These are phyloP conservation scores for Cranoglanis bouderius DNA, from an alignment of 2,113 vertebrate species.

Conservation along the genomic window DNA sequence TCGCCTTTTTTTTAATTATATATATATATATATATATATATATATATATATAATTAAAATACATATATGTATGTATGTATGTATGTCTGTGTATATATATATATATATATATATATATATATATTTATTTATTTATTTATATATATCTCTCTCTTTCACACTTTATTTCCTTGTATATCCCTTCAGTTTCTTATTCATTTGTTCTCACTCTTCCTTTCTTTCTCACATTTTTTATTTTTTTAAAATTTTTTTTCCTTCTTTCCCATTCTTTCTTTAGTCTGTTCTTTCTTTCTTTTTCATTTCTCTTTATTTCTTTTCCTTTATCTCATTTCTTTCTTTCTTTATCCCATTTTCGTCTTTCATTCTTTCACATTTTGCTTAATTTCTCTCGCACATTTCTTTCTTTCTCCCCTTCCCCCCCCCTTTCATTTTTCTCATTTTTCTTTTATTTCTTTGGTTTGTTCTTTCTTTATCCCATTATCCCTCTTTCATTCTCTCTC, in stretches of 20 bases:
- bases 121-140: background rate
- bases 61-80: too few species aligned
- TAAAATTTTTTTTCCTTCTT: background rate
- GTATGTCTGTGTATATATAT: too few species aligned
- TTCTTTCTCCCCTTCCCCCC: background rate
- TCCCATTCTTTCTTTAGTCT: background rate
- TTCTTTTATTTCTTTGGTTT: background rate
- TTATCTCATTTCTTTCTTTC: background rate
- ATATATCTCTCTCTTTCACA: rapidly evolving
- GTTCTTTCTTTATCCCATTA: background rate
- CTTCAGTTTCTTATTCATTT: background rate
- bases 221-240: background rate
- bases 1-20: background rate
- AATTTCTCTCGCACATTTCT: background rate
- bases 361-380: background rate
- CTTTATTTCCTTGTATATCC: background rate
- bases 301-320: too few species aligned
- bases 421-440: background rate
- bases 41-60: too few species aligned
- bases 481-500: background rate
- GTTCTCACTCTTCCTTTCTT: background rate
- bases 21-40: background rate
- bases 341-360: background rate
- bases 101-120: too few species aligned
- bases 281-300: background rate